phyloP scores from a whole-genome alignment of 2,888 invertebrate species.

The Baronia brevicornis region DNA sequence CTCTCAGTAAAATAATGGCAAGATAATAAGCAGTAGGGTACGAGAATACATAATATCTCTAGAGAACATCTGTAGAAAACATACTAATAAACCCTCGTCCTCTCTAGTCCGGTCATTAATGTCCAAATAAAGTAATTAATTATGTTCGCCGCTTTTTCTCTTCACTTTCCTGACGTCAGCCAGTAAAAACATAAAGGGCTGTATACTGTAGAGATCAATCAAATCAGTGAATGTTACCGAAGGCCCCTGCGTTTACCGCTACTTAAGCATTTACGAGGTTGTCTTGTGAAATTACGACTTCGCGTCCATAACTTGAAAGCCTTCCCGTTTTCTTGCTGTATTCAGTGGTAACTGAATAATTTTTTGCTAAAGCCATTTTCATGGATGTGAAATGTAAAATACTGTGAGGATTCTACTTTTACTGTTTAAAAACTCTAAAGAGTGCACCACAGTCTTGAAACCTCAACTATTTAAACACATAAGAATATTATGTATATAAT shows the following conservation, averaged over 20 bases:
- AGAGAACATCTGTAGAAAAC: conserved; percentile 30
- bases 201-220: conserved; percentile 62
- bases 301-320: conserved; percentile 20
- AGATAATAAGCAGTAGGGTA: too few species aligned
- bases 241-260: conserved; percentile 46
- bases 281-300: conserved; percentile 31
- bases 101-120: conserved; percentile 66
- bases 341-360: conserved; percentile 12
- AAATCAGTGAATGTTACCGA: conserved; percentile 55
- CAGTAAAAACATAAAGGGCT: conserved; percentile 59
- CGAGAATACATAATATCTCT: conserved; percentile 13
- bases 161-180: conserved; percentile 56
- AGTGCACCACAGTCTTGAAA: too few species aligned
- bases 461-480: too few species aligned
- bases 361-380: too few species aligned
- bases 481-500: too few species aligned
- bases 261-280: conserved; percentile 60
- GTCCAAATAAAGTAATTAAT: conserved; percentile 74
- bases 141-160: conserved; percentile 61
- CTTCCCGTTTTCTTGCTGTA: conserved; percentile 16
- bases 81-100: conserved; percentile 64
- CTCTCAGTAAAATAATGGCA: conserved; percentile 3
- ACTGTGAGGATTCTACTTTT: too few species aligned
- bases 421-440: too few species aligned
- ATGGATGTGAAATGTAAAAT: too few species aligned